phyloP scores from a whole-genome alignment of 1,140 invertebrate genomes.

The Gryllus bimaculatus region DNA sequence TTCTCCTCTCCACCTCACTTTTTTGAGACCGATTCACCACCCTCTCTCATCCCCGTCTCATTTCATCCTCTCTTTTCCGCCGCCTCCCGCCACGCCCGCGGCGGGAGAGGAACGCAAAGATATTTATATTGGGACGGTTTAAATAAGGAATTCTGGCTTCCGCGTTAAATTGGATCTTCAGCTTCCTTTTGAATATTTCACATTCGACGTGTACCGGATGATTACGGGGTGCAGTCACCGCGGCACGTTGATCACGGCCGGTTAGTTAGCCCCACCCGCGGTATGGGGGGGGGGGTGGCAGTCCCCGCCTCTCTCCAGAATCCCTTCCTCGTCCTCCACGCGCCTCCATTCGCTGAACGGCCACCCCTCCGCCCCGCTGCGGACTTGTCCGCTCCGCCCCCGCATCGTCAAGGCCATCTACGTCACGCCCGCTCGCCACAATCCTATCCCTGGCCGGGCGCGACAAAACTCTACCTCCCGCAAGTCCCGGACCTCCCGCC shows the following conservation, averaged over 20 bases:
- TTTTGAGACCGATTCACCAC: too few relatives aligned
- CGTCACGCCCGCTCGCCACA: too few relatives aligned
- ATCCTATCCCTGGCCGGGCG: too few relatives aligned
- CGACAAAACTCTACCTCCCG: too few relatives aligned
- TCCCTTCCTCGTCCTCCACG: not conserved
- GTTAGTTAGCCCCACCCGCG: not conserved
- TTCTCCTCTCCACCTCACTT: too few relatives aligned
- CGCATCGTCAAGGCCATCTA: too few relatives aligned
- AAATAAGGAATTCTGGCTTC: not conserved
- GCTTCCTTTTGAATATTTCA: slow-evolving; percentile 5
- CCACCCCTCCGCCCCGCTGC: too few relatives aligned
- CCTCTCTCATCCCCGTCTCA: not conserved
- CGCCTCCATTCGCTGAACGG: not conserved
- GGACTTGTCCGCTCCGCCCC: not conserved
- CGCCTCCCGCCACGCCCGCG: not conserved
- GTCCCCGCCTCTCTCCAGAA: too few relatives aligned
- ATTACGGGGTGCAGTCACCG: not conserved
- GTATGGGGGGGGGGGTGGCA: too few relatives aligned
- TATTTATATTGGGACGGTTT: slow-evolving; percentile 5
- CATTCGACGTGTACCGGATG: not conserved
- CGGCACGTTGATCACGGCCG: not conserved
- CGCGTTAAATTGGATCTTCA: not conserved
- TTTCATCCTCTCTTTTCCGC: not conserved
- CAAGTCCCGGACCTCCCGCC: too few relatives aligned
- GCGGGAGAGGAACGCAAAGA: not conserved